Evolutionary conservation across 1,140 invertebrate species (phyloP), one percentile per base, ranked within the genome.

Genomic region (Cotesia vestalis): DNA sequence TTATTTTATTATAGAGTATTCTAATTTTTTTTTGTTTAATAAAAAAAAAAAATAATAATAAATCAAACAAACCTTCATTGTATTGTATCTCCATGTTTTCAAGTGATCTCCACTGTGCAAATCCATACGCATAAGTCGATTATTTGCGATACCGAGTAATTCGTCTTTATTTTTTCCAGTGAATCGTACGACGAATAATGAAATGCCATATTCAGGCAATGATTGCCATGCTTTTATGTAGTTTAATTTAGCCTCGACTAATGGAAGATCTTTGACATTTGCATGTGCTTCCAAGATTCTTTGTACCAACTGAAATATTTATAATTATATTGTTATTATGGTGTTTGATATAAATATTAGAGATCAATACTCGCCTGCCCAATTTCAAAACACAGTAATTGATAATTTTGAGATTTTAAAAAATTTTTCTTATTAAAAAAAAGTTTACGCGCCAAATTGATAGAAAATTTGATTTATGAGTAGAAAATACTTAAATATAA

Each of bases 211-310:
- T 79, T 99, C 97, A 0, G 98, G 97, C 34, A 99, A 88, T 2
- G 95, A 95, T 86, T 99, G 97, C 98, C 98, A 99, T 0, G 97
- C 97, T 82, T 96, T 95, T 73, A 99, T 98, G 85, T 96, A 99
- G 81, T 96, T 96, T 83, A 99, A 87, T 84, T 99, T 99, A 0
- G 98, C 96, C 76, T 99, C 97, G 11, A 96, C 88, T 3, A 96
- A 83, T 1, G 92, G 89, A 46, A 99, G 87, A 76, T 98, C 95
- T 80, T 97, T 95, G 0, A 99, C 97, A 87, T 99, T 99, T 6
- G 95, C 91, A 86, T 99, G 98, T 1, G 97, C 97, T 85, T 99
- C 98, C 40, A 98, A 88, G 73, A 99, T 98, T 73, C 96, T 90
- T 73, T 97, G 94, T 0, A 93, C 91, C 75, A 97, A 85, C 95